A percentile compares a stretch with the other conserved stretches of the same genome.
phyloP scores from a whole-genome alignment of 2,797 vertebrate species.

The Phrynocephalus guinanensis region DNA sequence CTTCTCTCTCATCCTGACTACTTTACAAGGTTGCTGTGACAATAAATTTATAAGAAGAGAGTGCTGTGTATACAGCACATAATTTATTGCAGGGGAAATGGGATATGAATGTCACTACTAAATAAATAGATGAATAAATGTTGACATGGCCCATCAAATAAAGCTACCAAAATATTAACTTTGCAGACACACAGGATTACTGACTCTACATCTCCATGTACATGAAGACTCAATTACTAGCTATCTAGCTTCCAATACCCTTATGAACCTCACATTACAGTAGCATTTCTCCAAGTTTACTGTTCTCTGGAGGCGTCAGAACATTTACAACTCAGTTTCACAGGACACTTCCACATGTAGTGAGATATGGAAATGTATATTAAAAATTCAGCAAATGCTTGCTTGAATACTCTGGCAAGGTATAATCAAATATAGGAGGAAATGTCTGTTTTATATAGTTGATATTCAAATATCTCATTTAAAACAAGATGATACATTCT shows the following conservation, averaged over 20 bases:
- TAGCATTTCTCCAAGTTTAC: not conserved
- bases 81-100: not conserved
- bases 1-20: too few relatives aligned
- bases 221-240: not conserved
- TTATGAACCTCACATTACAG: not conserved
- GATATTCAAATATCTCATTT: slow-evolving; percentile 33
- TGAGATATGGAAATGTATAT: slow-evolving; percentile 6
- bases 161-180: too few relatives aligned
- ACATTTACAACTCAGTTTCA: not conserved
- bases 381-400: not conserved
- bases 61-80: too few relatives aligned
- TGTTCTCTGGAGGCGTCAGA: not conserved
- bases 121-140: too few relatives aligned
- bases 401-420: not conserved
- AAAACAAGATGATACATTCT: slow-evolving; percentile 10
- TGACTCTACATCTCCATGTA: not conserved
- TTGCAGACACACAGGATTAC: not conserved
- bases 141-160: not conserved
- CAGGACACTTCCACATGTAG: not conserved
- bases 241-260: not conserved
- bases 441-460: slow-evolving; percentile 9
- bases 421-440: not conserved
- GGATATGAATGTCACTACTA: not conserved
- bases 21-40: too few relatives aligned
- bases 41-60: too few relatives aligned